Base-by-base conservation (phyloP, 2,797 vertebrate species). In the Danio aesculapii region DNA sequence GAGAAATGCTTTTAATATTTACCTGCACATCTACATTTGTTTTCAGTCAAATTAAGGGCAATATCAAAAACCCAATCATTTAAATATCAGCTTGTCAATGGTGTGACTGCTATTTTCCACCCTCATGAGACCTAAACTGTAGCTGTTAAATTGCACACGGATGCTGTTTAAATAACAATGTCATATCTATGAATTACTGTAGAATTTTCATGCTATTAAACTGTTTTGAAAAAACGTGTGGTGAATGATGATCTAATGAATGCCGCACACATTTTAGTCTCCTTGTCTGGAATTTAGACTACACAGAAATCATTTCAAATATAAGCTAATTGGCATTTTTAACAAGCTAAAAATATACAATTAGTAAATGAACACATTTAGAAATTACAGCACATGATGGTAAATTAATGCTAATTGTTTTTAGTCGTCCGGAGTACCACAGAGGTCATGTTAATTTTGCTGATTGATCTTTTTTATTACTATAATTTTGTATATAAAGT, bases 401-500 rank as follows among this genome's bases (percentile, higher is more conserved):
- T 46, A 39, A 68, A 49, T 77, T 47, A 77, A 39, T 59, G 39
- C 19, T 19, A 17, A 43, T 59, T 67, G 41, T 47, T 57, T 67
- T 30, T 30, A 50, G 12, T 16, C 13, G 14, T 30, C 50, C 30
- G 10, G 17, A 47, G 41, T 30, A 30, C 1, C 30, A 46, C 1
- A 59, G 17, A 47, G 70, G 43, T 16, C 43, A 47, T 47, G 43
- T 30, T 21, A 73, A 41, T 58, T 58, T 73, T 55, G 53, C 70
- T 73, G 53, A 73, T 10, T 46, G 12, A 46, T 10, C 3, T 53
- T 55, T 75, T 49, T 41, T 53, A 46, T 46, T 72, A 50, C 21
- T 75, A 52, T 75, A 12, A 30, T 77, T 77, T 77, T 68, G 52
- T 58, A 68, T 41, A 64, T 76, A 77, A 21, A 2, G 14, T 58